Conservation (phyloP, 2,888 invertebrate genomes). For the Tryphoninae sp. region DNA sequence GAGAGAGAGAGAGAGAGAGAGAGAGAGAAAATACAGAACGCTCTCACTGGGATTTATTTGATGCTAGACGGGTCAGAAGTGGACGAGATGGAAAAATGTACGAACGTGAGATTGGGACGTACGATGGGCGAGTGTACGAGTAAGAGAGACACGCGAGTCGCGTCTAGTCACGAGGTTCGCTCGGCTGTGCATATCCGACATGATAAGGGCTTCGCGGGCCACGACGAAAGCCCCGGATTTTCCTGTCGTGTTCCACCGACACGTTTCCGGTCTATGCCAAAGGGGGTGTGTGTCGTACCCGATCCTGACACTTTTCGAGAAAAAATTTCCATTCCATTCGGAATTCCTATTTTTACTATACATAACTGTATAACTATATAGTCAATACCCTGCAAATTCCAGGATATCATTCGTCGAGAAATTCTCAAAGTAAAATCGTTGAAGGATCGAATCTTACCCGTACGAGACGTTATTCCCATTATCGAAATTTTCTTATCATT, state of each 20-base stretch:
- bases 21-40: slow-evolving; percentile 17
- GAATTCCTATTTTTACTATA: slow-evolving; percentile 24
- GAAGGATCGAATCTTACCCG: not conserved
- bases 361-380: not conserved
- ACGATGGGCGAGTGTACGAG: not conserved
- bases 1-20: slow-evolving; percentile 24
- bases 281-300: slow-evolving; percentile 11
- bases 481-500: too few species aligned
- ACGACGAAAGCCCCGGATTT: slow-evolving; percentile 69
- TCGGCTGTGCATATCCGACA: slow-evolving; percentile 65
- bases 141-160: slow-evolving; percentile 24
- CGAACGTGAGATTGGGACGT: slow-evolving; percentile 45
- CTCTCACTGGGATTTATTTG: slow-evolving; percentile 57
- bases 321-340: slow-evolving; percentile 41
- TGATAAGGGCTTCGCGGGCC: slow-evolving; percentile 69
- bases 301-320: slow-evolving; percentile 44
- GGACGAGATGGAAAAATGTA: slow-evolving; percentile 62
- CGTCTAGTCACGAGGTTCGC: slow-evolving; percentile 42
- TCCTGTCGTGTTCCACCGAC: slow-evolving; percentile 67
- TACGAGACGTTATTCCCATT: not conserved
- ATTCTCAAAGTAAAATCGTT: not conserved
- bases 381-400: not conserved
- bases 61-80: slow-evolving; percentile 56
- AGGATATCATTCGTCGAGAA: not conserved
- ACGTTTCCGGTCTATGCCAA: slow-evolving; percentile 49